Base-by-base conservation (phyloP, 2,113 vertebrate genomes). In the Nothoprocta pentlandii region DNA sequence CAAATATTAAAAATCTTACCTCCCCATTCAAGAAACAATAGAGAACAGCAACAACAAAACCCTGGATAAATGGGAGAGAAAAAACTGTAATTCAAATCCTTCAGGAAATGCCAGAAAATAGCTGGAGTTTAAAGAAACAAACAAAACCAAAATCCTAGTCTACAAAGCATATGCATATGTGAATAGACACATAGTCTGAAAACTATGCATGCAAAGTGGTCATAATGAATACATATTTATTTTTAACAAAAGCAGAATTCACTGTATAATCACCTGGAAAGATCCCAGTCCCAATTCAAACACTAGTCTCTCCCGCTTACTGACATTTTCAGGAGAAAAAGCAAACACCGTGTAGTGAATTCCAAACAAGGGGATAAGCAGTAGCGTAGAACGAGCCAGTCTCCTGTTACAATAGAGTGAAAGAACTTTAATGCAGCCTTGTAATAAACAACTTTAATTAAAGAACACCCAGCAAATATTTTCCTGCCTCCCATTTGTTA, bases 261-360 rank as follows among this genome's bases (percentile, higher is more conserved):
- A 28, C 36, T 36, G 39, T 28, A 28, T 59, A 96, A 80, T 94
- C 93, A 99, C 99, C 99, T 99, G 99, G 97, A 99, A 99, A 61
- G 99, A 99, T 76, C 99, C 99, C 44, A 99, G 98, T 71, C 99
- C 99, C 96, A 99, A 95, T 81, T 99, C 99, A 92, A 99, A 99
- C 69, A 99, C 99, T 56, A 99, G 98, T 46, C 99, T 98, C 97
- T 99, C 99, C 91, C 98, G 90, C 97, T 99, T 99, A 97, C 99
- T 99, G 97, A 99, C 98, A 3, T 99, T 98, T 97, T 99, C 99
- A 2, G 99, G 99, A 36, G 99, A 99, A 97, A 99, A 99, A 96
- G 99, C 99, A 44, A 99, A 99, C 62, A 99, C 99, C 0, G 99
- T 99, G 98, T 99, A 99, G 97, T 99, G 99, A 96, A 99, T 99